Evolutionary conservation across 2,888 invertebrate species (phyloP), one percentile per base, ranked within the genome.

Genomic region (Tridacna gigas): DNA sequence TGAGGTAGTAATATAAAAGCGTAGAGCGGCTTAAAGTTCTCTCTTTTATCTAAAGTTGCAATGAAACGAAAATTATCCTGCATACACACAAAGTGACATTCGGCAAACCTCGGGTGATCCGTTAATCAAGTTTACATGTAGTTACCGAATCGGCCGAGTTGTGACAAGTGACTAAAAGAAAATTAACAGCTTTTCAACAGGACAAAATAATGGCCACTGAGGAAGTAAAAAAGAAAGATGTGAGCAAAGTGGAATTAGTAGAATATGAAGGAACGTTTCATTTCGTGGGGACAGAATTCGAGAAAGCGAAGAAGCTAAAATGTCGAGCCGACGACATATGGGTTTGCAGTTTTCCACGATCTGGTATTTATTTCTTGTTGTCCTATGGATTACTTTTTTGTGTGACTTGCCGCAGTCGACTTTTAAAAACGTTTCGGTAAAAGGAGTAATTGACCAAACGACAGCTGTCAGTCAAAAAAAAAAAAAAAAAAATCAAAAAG

Each of bases 261-360:
- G 65, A 65, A 25, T 25, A 65, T n/a, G 65, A 65, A 25, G 65
- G 65, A 12, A 15, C 65, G 12, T 65, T 26, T 26, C 65, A 65
- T 9, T 65, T 25, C 25, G 25, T 2, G n/a, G 65, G 65, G 22
- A 22, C 65, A 9, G 65, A 65, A 26, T 65, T 65, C 65, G 65
- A 65, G 65, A 65, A 65, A n/a, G 7, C 65, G 25, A 65, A 65
- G n/a, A 65, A 65, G 25, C 25, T 65, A 9, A 65, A 25, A 65
- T 65, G 65, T 65, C 22, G 65, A 13, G 65, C 22, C 65, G 26
- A 25, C 5, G 65, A 65, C n/a, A 65, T 65, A 4, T 65, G 65
- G 65, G 65, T 65, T 5, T 65, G 65, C 65, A 65, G 65, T 25
- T 65, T 25, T 15, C 65, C 65, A n/a, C 22, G 65, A n/a, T 65